These are phyloP conservation scores for Blera fallax DNA, from an alignment of 2,888 invertebrate genomes.

Conservation along the genomic window DNA sequence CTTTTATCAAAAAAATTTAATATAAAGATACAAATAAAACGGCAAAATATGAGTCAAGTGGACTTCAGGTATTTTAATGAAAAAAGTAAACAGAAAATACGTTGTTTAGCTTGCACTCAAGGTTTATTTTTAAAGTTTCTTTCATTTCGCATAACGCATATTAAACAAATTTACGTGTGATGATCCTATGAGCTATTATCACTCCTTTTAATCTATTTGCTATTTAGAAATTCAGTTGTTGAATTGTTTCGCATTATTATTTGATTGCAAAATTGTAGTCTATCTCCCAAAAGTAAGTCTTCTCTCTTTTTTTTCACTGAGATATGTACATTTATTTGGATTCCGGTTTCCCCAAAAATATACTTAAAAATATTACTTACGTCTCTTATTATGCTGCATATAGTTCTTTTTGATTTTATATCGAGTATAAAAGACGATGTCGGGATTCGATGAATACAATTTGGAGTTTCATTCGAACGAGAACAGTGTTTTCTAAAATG, in stretches of 20 bases:
- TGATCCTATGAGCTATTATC: not conserved
- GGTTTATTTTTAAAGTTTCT: not conserved
- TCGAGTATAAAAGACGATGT: slow-evolving; percentile 28
- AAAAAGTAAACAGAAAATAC: not conserved
- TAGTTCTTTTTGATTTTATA: slow-evolving; percentile 1
- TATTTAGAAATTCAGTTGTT: slow-evolving; percentile 8
- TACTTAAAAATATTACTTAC: not conserved
- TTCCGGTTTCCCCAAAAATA: slow-evolving; percentile 11
- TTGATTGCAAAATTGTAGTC: not conserved
- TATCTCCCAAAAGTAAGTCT: not conserved
- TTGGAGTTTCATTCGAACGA: slow-evolving; percentile 12
- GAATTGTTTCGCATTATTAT: not conserved
- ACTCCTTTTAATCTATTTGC: not conserved
- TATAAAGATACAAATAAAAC: not conserved
- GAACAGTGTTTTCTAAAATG: slow-evolving; percentile 14
- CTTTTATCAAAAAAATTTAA: not conserved
- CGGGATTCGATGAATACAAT: slow-evolving; percentile 5
- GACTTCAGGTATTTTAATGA: not conserved
- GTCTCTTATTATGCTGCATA: slow-evolving; percentile 10
- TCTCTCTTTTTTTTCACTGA: not conserved
- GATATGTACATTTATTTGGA: not conserved
- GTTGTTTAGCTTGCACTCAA: slow-evolving; percentile 19
- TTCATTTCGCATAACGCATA: not conserved
- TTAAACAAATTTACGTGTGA: not conserved
- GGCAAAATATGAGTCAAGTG: slow-evolving; percentile 19